Conservation (phyloP, 2,888 invertebrate species). For the Rhamnusium bicolor region DNA sequence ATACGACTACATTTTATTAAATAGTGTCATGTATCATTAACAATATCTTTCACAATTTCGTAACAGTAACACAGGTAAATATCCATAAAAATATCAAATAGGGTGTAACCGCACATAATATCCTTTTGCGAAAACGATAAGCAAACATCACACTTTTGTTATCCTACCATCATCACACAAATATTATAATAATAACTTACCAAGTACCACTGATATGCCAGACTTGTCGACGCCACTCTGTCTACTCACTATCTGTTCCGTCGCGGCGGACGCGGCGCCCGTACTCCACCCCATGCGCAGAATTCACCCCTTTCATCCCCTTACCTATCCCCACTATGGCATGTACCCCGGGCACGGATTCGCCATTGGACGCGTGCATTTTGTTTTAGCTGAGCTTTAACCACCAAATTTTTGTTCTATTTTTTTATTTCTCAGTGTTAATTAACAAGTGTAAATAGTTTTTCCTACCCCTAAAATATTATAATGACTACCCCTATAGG, state of each 20-base stretch:
- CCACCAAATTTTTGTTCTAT: slow-evolving; percentile 47
- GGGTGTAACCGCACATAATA: slow-evolving; percentile 33
- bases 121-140: slow-evolving; percentile 24
- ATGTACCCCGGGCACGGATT: slow-evolving; percentile 64
- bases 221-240: slow-evolving; percentile 72
- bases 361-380: slow-evolving; percentile 63
- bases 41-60: slow-evolving; percentile 5
- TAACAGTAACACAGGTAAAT: slow-evolving; percentile 16
- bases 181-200: slow-evolving; percentile 63
- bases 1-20: neutral
- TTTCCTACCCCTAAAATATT: neutral
- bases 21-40: slow-evolving; percentile 17
- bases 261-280: slow-evolving; percentile 79
- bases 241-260: slow-evolving; percentile 73
- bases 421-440: slow-evolving; percentile 29
- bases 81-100: neutral
- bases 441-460: slow-evolving; percentile 34
- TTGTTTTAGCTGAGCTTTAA: slow-evolving; percentile 65
- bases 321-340: slow-evolving; percentile 58
- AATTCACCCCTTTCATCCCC: slow-evolving; percentile 69
- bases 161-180: slow-evolving; percentile 34
- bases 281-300: slow-evolving; percentile 74
- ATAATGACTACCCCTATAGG: neutral
- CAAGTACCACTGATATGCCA: slow-evolving; percentile 62
- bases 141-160: slow-evolving; percentile 22